A percentile compares a stretch with the other conserved stretches of the same genome.
These are phyloP conservation scores for Columba guinea DNA, from an alignment of 2,797 vertebrate genomes.

Conservation along the genomic window DNA sequence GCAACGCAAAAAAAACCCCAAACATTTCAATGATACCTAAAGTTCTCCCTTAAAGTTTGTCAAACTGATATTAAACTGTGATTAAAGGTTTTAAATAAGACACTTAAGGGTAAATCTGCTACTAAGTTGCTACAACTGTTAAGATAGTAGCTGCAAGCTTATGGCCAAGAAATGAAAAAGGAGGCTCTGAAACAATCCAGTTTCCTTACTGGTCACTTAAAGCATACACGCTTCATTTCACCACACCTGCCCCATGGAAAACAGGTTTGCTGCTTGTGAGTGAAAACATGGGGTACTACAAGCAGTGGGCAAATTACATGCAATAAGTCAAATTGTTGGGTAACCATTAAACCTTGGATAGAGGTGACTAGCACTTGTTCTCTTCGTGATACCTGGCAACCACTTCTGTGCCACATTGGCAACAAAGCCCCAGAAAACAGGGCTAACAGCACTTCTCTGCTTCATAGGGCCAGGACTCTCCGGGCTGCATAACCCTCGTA, in stretches of 20 bases:
- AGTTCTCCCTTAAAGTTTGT: not conserved
- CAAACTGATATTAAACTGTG: not conserved
- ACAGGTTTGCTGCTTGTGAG: not conserved
- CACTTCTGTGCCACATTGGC: fast-evolving
- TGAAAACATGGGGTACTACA: fast-evolving
- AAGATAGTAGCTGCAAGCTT: not conserved
- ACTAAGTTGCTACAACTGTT: not conserved
- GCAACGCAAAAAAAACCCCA: not conserved
- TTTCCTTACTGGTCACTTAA: too few species aligned
- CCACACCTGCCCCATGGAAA: not conserved
- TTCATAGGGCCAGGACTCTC: fast-evolving
- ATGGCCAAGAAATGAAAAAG: too few species aligned
- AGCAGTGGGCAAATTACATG: fast-evolving
- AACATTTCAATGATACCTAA: not conserved
- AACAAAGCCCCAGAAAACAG: not conserved
- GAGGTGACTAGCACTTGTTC: not conserved
- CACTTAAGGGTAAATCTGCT: not conserved
- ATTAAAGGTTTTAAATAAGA: not conserved
- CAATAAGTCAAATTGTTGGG: not conserved
- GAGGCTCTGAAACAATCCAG: fast-evolving
- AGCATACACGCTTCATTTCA: fast-evolving
- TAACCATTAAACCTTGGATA: not conserved
- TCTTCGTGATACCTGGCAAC: fast-evolving
- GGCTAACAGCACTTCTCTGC: not conserved
- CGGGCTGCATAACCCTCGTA: fast-evolving